Conservation (phyloP, 1,140 invertebrate genomes). For the Drosophila athabasca region DNA sequence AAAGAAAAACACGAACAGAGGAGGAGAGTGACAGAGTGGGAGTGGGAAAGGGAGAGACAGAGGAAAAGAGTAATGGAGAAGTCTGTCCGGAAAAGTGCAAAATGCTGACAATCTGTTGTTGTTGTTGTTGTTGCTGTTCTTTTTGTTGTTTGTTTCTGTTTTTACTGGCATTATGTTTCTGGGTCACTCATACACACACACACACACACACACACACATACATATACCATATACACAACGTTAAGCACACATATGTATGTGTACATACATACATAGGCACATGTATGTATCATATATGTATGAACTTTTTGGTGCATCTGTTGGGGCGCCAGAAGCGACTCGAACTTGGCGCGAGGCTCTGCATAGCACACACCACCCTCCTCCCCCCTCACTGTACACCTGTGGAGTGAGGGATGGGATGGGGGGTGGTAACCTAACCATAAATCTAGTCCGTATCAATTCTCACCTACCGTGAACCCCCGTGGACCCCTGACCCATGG, state of each 20-base stretch:
- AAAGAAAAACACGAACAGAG: no score
- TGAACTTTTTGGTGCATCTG: no score
- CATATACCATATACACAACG: not conserved
- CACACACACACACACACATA: conserved; percentile 11
- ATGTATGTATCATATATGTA: not conserved
- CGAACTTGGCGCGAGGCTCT: no score
- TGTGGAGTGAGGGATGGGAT: no score
- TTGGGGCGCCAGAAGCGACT: no score
- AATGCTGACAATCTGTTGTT: conserved; percentile 71
- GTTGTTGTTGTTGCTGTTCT: conserved; percentile 17
- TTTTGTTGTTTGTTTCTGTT: conserved; percentile 42
- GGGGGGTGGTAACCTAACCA: no score
- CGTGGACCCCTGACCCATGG: not conserved
- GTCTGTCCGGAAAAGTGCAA: conserved; percentile 65
- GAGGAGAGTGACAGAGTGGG: not conserved
- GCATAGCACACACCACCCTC: no score
- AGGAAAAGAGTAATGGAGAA: conserved; percentile 1
- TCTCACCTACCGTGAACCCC: no score
- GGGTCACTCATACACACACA: conserved; percentile 62
- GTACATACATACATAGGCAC: conserved; percentile 22
- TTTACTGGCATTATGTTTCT: conserved; percentile 73
- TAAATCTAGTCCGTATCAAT: no score
- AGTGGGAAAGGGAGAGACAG: not conserved
- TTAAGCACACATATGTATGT: conserved; percentile 6
- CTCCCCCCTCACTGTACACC: no score